Evolutionary conservation across 2,797 vertebrate genomes (phyloP).

Genomic region (Champsocephalus gunnari): DNA sequence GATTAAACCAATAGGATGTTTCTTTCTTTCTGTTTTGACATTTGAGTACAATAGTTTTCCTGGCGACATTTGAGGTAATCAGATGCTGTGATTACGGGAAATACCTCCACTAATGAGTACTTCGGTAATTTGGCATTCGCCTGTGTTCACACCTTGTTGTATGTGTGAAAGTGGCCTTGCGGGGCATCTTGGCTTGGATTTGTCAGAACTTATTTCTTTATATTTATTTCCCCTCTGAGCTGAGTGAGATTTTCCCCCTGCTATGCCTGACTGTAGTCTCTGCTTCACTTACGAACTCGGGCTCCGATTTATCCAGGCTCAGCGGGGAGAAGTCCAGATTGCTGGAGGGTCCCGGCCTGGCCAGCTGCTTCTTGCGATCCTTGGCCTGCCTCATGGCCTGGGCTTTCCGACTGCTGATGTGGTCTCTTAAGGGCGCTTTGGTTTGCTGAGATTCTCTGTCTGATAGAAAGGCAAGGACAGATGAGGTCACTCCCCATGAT

Average conservation of each 20-base stretch:
- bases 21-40: too few species aligned
- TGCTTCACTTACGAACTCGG: constrained; percentile 88
- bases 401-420: constrained; percentile 89
- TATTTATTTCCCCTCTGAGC: neutral
- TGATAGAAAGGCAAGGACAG: constrained; percentile 37
- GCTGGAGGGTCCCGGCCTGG: constrained; percentile 83
- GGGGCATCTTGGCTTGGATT: constrained; percentile 12
- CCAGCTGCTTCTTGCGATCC: constrained; percentile 89
- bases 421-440: constrained; percentile 88
- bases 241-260: neutral
- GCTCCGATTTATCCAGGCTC: constrained; percentile 87
- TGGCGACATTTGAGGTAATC: too few species aligned
- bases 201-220: constrained; percentile 33
- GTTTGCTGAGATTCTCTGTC: constrained; percentile 62
- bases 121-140: constrained; percentile 12
- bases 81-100: neutral
- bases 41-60: too few species aligned
- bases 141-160: constrained; percentile 29
- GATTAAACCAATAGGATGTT: too few species aligned
- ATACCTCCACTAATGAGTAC: constrained; percentile 10
- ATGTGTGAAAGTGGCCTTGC: constrained; percentile 26
- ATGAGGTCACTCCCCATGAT: constrained; percentile 1
- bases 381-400: constrained; percentile 89
- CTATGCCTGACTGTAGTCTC: constrained; percentile 3
- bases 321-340: constrained; percentile 82